Evolutionary conservation across 2,888 invertebrate genomes (phyloP).

Genomic region (Zeuzera pyrina): DNA sequence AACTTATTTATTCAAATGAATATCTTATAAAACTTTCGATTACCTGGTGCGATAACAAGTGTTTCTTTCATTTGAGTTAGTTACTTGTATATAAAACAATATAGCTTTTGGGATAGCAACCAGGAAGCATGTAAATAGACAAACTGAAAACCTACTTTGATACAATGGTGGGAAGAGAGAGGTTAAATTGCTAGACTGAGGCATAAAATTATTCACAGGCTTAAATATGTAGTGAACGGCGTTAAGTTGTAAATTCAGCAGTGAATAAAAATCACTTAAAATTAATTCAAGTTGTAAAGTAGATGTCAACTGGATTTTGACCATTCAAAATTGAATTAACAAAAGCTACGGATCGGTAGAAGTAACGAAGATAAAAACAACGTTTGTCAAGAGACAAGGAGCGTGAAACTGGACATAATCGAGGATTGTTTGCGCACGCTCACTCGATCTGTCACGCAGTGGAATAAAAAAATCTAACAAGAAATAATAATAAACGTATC

Average conservation of each 20-base stretch:
- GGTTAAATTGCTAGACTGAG: constrained; percentile 34
- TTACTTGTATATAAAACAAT: constrained; percentile 18
- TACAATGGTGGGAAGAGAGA: constrained; percentile 61
- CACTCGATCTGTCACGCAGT: constrained; percentile 37
- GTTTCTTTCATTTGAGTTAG: too few relatives aligned
- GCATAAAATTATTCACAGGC: constrained; percentile 51
- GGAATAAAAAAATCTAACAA: constrained; percentile 20
- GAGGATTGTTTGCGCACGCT: constrained; percentile 26
- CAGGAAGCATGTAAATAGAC: constrained; percentile 30
- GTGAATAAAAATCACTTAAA: too few relatives aligned
- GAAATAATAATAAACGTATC: constrained; percentile 13
- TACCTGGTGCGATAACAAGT: too few relatives aligned
- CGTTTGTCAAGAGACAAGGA: constrained; percentile 42
- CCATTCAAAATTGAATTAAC: too few relatives aligned
- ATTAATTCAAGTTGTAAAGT: too few relatives aligned
- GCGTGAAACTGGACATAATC: constrained; percentile 39
- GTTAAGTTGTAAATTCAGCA: constrained; percentile 34
- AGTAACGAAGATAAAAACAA: constrained; percentile 24
- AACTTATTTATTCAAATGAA: too few relatives aligned
- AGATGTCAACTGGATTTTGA: too few relatives aligned
- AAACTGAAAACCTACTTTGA: constrained; percentile 41
- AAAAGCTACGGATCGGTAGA: too few relatives aligned
- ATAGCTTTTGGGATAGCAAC: constrained; percentile 23
- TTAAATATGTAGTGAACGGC: constrained; percentile 46
- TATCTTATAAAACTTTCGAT: too few relatives aligned